Evolutionary conservation across 2,888 invertebrate species (phyloP), one percentile per base, ranked within the genome.

Genomic region (Drosophila anomalipes): DNA sequence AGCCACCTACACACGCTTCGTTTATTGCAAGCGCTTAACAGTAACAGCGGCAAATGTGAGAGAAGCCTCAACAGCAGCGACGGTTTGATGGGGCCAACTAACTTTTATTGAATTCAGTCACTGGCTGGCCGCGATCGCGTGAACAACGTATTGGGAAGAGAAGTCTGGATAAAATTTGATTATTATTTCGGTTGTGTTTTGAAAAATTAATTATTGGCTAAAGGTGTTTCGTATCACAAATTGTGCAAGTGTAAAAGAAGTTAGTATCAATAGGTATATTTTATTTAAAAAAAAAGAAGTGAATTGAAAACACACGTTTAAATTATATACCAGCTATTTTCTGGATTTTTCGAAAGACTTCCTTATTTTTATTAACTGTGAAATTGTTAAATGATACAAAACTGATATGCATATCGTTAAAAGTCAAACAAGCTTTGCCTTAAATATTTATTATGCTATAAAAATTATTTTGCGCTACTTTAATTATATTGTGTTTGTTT

Each of bases 51-150:
- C 64, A 49, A 33, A 19, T 54, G 53, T 56, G 33, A 37, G 39
- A 71, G 67, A 66, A 60, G 57, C 60, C 49, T 52, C 63, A 62
- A 44, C 74, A 63, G 65, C 77, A 65, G 57, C 70, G 57, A 51
- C 66, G 69, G 62, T 73, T 80, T 76, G 69, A 80, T 87, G 87
- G 82, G 84, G 73, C 66, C 78, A 82, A 83, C 78, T 83, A 82
- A 85, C 82, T 78, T 81, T 84, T 83, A 79, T 79, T 82, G 79
- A 89, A 86, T 83, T 92, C 90, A 92, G 91, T 92, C 89, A 82
- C 83, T 83, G 86, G 76, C 84, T 83, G 86, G 74, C 83, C 91
- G 91, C 91, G 91, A 89, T 89, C 91, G 84, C 68, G 74, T 35
- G 66, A 75, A 77, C 82, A 79, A 82, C 83, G 80, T 75, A 63